A percentile compares a stretch with the other conserved stretches of the same genome.
Evolutionary conservation across 1,140 invertebrate genomes (phyloP).

Genomic region (Rhizoglyphus robini): DNA sequence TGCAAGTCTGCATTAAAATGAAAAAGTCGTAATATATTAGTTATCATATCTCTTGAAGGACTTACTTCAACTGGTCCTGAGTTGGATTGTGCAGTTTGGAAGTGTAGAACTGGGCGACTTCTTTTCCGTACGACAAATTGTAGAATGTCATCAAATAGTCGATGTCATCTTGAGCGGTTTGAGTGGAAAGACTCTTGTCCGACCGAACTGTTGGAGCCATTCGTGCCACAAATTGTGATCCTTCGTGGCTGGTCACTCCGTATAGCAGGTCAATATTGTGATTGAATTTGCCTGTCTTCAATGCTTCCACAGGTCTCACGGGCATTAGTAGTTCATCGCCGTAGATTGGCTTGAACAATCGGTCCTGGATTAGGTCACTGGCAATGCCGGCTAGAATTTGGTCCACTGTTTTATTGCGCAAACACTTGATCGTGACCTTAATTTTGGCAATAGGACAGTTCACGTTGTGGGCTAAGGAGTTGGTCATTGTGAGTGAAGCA

Average conservation of each 20-base stretch:
- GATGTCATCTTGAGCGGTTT: not conserved
- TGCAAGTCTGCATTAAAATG: too few species aligned
- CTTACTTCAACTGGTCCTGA: not conserved
- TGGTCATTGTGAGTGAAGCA: not conserved
- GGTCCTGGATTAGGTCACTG: not conserved
- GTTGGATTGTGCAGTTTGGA: not conserved
- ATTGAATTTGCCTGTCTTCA: not conserved
- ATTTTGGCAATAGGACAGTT: not conserved
- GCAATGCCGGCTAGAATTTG: not conserved
- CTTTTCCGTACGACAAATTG: not conserved
- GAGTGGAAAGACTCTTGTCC: not conserved
- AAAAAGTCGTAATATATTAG: too few species aligned
- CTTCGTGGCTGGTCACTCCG: not conserved
- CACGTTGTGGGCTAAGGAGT: not conserved
- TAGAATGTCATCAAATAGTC: not conserved
- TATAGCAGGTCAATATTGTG: conserved; percentile 3
- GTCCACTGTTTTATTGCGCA: not conserved
- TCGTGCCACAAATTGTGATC: not conserved
- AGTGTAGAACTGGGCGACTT: conserved; percentile 9
- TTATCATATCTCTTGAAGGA: not conserved
- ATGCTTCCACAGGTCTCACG: not conserved
- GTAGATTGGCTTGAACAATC: not conserved
- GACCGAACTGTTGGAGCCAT: not conserved
- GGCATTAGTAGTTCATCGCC: not conserved
- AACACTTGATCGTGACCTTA: not conserved